Evolutionary conservation across 1,140 invertebrate species (phyloP).

Genomic region (Adelges cooleyi): DNA sequence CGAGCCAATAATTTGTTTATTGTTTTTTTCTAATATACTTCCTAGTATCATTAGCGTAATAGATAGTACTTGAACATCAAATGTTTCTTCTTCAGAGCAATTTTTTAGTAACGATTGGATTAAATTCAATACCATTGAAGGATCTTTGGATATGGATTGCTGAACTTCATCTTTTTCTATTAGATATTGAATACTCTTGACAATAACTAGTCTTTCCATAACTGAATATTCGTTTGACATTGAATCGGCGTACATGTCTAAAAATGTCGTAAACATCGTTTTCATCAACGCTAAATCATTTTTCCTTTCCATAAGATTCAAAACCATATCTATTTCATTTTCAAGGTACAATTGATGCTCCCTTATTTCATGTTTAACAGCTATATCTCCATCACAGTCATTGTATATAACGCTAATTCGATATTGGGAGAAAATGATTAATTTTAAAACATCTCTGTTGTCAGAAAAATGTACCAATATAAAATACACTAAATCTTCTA

Average conservation of each 20-base stretch:
- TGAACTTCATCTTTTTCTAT: slow-evolving; percentile 37
- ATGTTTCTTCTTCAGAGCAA: slow-evolving; percentile 11
- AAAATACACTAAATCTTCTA: slow-evolving; percentile 7
- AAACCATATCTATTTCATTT: slow-evolving; percentile 16
- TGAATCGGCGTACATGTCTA: slow-evolving; percentile 6
- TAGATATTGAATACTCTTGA: slow-evolving; percentile 38
- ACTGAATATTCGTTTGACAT: slow-evolving; percentile 2
- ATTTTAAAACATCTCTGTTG: not conserved
- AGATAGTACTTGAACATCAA: slow-evolving; percentile 37
- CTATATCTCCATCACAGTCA: slow-evolving; percentile 37
- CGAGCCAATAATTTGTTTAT: slow-evolving; percentile 33
- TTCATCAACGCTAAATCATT: not conserved
- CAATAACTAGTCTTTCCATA: slow-evolving; percentile 35
- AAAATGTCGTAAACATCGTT: slow-evolving; percentile 16
- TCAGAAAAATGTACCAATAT: not conserved
- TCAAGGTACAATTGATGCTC: slow-evolving; percentile 14
- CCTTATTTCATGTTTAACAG: not conserved
- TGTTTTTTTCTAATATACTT: slow-evolving; percentile 36
- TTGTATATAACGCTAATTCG: slow-evolving; percentile 35
- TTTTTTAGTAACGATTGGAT: slow-evolving; percentile 36
- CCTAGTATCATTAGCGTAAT: slow-evolving; percentile 41
- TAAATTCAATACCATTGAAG: slow-evolving; percentile 37
- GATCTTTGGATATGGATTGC: slow-evolving; percentile 37
- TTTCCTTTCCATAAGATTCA: slow-evolving; percentile 17
- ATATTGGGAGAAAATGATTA: not conserved